Conservation (phyloP, 2,888 invertebrate genomes). For the Onthophagus sagittarius region DNA sequence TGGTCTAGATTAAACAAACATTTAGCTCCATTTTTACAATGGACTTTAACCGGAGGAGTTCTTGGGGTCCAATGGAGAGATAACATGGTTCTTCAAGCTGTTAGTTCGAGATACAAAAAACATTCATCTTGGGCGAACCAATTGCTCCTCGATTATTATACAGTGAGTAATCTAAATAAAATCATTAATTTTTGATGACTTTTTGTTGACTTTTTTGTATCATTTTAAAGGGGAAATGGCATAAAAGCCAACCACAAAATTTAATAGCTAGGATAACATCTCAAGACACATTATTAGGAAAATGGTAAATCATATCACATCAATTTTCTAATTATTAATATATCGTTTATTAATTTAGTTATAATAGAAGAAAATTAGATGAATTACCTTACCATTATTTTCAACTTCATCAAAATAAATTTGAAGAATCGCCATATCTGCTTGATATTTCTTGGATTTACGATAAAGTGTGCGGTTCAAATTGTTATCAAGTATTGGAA, state of each 20-base stretch:
- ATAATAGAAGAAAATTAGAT: slow-evolving; percentile 75
- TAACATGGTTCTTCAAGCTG: slow-evolving; percentile 58
- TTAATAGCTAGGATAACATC: slow-evolving; percentile 57
- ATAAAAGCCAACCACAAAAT: slow-evolving; percentile 53
- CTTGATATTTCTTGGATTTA: slow-evolving; percentile 75
- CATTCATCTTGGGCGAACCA: slow-evolving; percentile 51
- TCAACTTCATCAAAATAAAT: slow-evolving; percentile 56
- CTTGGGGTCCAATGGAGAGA: slow-evolving; percentile 65
- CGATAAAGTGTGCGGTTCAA: slow-evolving; percentile 74
- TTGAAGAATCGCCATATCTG: slow-evolving; percentile 66
- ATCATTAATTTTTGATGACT: not conserved
- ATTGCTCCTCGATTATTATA: slow-evolving; percentile 59
- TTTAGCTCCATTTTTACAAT: slow-evolving; percentile 64
- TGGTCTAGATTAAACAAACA: slow-evolving; percentile 65
- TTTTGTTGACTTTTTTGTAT: not conserved
- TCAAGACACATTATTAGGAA: slow-evolving; percentile 52
- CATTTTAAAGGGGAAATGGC: slow-evolving; percentile 56
- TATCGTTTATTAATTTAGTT: slow-evolving; percentile 50
- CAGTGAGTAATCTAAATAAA: slow-evolving; percentile 45
- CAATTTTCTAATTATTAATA: not conserved
- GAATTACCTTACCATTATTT: slow-evolving; percentile 79
- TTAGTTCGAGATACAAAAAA: slow-evolving; percentile 59
- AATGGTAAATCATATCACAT: slow-evolving; percentile 41
- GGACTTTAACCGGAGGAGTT: slow-evolving; percentile 54
- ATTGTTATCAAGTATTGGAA: slow-evolving; percentile 71